Base-by-base conservation (phyloP, 2,113 vertebrate species). In the Plestiodon gilberti region DNA sequence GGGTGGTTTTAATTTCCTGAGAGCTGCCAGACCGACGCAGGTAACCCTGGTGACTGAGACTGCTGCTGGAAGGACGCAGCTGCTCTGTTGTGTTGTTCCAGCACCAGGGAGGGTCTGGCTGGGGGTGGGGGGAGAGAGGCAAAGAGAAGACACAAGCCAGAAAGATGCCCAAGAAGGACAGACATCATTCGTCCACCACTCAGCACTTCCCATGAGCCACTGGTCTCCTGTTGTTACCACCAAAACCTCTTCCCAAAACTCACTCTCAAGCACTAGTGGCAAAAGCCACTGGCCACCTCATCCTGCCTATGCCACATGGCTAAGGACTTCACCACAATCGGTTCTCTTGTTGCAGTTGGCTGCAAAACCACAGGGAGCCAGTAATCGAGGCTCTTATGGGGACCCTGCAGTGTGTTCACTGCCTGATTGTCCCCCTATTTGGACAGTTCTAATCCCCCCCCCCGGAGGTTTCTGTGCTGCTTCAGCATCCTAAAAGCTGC, bases 11-110 rank as follows among this genome's bases (percentile, higher is more conserved):
- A 97, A 97, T 97, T 97, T 97, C 97, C 97, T 97, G 96, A 93
- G 83, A 82, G 94, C 94, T 96, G 95, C 96, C 95, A 93, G 96
- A 93, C 43, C 76, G 55, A 82, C 91, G 75, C 94, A 94, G 94
- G 97, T 97, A 97, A 96, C 97, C 96, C 93, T 96, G 96, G 96
- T 95, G 97, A 97, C 96, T 18, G 96, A 95, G 97, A 97, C 96
- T 18, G 79, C 28, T 61, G 81, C 65, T 78, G 88, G 94, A 93
- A 73, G 73, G 88, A 85, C 57, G 15, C 38, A 3, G 70, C 69
- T 40, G 89, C 86, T 92, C 75, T 35, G 73, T 82, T 85, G n/a
- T 7, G 9, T 14, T 0, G 14, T 83, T 7, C 11, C 91, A 3
- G 57, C 78, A 83, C 83, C 7, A 76, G 61, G 89, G 80, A 74